phyloP scores from a whole-genome alignment of 92 coral and sea anemone species.

The Heteractis magnifica region DNA sequence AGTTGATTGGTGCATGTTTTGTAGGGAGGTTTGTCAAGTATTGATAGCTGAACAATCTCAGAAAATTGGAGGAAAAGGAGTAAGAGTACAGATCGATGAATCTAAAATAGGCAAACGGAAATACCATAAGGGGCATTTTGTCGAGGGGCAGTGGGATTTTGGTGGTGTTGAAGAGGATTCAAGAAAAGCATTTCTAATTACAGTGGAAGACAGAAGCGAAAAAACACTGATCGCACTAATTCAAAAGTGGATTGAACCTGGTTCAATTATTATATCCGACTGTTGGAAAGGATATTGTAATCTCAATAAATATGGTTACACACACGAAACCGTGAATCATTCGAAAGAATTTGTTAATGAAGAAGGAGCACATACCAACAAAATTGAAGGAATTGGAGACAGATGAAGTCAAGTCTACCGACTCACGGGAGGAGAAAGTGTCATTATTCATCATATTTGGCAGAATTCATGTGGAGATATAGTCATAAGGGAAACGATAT shows the following conservation, averaged over 20 bases:
- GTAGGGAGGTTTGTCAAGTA: slow-evolving; percentile 60
- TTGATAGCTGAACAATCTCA: slow-evolving; percentile 19
- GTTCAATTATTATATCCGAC: slow-evolving; percentile 41
- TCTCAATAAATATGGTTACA: slow-evolving; percentile 48
- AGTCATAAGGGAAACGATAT: slow-evolving; percentile 24
- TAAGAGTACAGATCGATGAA: slow-evolving; percentile 8
- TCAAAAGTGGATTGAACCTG: slow-evolving; percentile 49
- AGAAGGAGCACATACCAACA: slow-evolving; percentile 54
- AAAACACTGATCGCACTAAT: slow-evolving; percentile 18
- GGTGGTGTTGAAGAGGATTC: slow-evolving; percentile 51
- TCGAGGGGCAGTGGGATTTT: slow-evolving; percentile 61
- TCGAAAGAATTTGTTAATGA: slow-evolving; percentile 31
- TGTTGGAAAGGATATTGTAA: slow-evolving; percentile 48
- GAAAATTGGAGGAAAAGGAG: slow-evolving; percentile 35
- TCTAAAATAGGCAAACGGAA: slow-evolving; percentile 41
- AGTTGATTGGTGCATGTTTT: slow-evolving; percentile 61
- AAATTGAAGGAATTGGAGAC: background rate
- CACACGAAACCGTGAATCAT: slow-evolving; percentile 30
- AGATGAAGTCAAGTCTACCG: slow-evolving; percentile 47
- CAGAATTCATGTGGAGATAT: slow-evolving; percentile 52
- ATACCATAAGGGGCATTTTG: slow-evolving; percentile 49
- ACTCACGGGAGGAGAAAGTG: slow-evolving; percentile 27
- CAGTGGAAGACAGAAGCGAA: slow-evolving; percentile 39
- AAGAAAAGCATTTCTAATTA: slow-evolving; percentile 29
- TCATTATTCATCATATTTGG: slow-evolving; percentile 39